Percentiles rank a stretch among this genome's conserved stretches.
These are phyloP conservation scores for Chondrilla cf. caribensis DNA, from an alignment of 37 sponge, comb jelly and placozoan species.

Conservation along the genomic window DNA sequence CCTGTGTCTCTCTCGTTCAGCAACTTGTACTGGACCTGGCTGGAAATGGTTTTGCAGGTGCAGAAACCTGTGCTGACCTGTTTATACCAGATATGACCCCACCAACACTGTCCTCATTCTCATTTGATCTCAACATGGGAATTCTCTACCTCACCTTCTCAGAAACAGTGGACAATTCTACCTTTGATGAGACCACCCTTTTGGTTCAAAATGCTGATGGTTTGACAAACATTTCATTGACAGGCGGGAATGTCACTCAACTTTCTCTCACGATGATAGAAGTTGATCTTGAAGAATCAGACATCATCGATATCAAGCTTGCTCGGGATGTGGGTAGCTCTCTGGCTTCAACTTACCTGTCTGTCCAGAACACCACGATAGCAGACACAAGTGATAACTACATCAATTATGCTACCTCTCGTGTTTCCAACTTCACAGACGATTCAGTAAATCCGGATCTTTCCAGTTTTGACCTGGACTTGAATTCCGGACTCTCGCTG, in stretches of 20 bases:
- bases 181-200: conserved; percentile 47
- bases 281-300: conserved; percentile 35
- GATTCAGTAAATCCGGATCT: conserved; percentile 66
- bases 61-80: conserved; percentile 22
- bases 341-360: conserved; percentile 47
- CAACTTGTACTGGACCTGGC: conserved; percentile 70
- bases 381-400: conserved; percentile 60
- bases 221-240: conserved; percentile 32
- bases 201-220: conserved; percentile 39
- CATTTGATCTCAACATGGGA: conserved; percentile 73
- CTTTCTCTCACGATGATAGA: conserved; percentile 33
- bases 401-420: conserved; percentile 36
- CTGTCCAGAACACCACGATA: conserved; percentile 39
- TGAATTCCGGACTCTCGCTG: conserved; percentile 55
- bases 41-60: conserved; percentile 65
- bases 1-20: conserved; percentile 46
- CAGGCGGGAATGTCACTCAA: conserved; percentile 26
- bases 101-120: conserved; percentile 45
- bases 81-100: conserved; percentile 49
- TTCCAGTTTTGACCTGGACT: conserved; percentile 41
- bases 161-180: conserved; percentile 60
- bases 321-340: conserved; percentile 35
- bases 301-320: conserved; percentile 56
- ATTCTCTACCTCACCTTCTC: conserved; percentile 64
- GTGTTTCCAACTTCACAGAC: conserved; percentile 31